Conservation (phyloP, 1,140 invertebrate species). For the Danaus melanippus region DNA sequence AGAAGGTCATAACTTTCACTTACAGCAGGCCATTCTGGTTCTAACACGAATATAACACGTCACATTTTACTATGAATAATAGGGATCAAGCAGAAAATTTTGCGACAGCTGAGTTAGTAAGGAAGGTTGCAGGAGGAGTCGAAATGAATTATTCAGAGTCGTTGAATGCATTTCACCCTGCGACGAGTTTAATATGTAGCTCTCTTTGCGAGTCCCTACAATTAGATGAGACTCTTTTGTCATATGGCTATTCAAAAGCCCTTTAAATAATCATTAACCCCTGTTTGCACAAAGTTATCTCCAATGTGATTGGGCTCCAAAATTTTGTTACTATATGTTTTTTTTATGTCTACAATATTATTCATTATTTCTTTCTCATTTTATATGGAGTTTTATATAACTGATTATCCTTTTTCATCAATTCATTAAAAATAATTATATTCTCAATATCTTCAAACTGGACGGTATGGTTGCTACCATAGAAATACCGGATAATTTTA, state of each 20-base stretch:
- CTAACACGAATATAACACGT: neutral
- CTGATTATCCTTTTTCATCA: neutral
- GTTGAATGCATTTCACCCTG: slow-evolving; percentile 32
- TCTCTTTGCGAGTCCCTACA: no score
- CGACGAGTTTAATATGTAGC: slow-evolving; percentile 2
- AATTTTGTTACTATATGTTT: no score
- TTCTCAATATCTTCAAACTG: no score
- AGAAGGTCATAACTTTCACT: slow-evolving; percentile 4
- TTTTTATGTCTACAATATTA: no score
- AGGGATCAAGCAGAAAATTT: slow-evolving; percentile 12
- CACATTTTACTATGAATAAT: slow-evolving; percentile 8
- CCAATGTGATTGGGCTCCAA: no score
- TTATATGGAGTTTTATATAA: slow-evolving; percentile 8
- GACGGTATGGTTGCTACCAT: no score
- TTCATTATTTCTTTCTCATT: neutral
- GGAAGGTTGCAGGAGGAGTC: slow-evolving; percentile 28
- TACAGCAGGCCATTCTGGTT: neutral
- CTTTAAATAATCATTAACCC: no score
- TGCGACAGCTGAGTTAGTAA: slow-evolving; percentile 18
- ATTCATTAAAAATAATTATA: no score
- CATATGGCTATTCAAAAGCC: slow-evolving; percentile 12
- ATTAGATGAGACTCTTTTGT: no score
- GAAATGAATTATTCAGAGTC: slow-evolving; percentile 45
- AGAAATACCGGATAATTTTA: no score
- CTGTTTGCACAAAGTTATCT: no score